Evolutionary conservation across 2,113 vertebrate species (phyloP).

Genomic region (Solea senegalensis): DNA sequence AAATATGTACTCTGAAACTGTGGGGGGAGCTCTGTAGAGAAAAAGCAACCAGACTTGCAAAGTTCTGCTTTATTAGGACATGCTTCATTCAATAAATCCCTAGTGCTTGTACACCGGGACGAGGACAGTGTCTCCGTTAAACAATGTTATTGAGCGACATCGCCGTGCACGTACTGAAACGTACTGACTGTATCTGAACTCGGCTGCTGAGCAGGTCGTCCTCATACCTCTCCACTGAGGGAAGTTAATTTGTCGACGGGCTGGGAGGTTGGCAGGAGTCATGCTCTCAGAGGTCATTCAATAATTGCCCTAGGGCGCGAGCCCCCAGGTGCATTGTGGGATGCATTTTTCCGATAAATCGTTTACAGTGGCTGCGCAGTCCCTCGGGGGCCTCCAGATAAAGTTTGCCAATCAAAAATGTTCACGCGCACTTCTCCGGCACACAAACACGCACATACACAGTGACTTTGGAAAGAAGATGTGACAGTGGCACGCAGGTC

Average conservation of each 20-base stretch:
- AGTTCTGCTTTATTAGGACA: too few species aligned
- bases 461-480: slow-evolving; percentile 75
- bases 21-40: too few species aligned
- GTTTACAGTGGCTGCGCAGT: slow-evolving; percentile 76
- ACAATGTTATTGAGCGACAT: too few species aligned
- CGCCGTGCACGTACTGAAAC: too few species aligned
- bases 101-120: too few species aligned
- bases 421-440: slow-evolving; percentile 42
- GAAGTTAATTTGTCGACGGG: slow-evolving; percentile 72
- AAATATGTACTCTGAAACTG: too few species aligned
- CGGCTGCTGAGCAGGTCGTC: slow-evolving; percentile 30
- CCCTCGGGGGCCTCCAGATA: slow-evolving; percentile 75
- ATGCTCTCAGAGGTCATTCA: slow-evolving; percentile 81
- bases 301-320: slow-evolving; percentile 77
- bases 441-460: slow-evolving; percentile 24
- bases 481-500: slow-evolving; percentile 62
- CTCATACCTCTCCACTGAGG: slow-evolving; percentile 47
- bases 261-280: slow-evolving; percentile 69
- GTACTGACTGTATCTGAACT: neutral
- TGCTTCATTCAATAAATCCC: too few species aligned
- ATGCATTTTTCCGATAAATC: slow-evolving; percentile 82
- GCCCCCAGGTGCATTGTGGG: slow-evolving; percentile 80
- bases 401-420: slow-evolving; percentile 82
- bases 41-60: too few species aligned
- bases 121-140: too few species aligned